Base-by-base conservation (phyloP, 2,888 invertebrate genomes). In the Spisula subtruncata region DNA sequence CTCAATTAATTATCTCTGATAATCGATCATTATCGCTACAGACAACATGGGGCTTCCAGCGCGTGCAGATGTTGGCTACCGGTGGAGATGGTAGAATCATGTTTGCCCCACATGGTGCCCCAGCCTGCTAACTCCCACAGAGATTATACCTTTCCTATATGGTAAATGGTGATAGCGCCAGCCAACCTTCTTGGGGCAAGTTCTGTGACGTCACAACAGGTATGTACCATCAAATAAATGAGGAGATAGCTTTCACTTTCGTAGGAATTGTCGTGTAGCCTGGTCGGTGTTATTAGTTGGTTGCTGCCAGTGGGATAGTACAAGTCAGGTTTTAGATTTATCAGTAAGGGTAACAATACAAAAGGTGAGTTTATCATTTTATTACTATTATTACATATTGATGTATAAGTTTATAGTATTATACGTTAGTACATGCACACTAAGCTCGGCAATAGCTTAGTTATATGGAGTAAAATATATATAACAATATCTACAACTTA, bases 231-330 rank as follows among this genome's bases (percentile, higher is more conserved):
- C 87, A 83, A 82, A 90, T 90, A 92, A 92, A 90, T 83, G 90
- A 75, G 89, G 87, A 88, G 89, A 89, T 89, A 85, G 85, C 35
- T 83, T 91, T 92, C 92, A 92, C 92, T 92, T 92, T 92, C 92
- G 92, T 92, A 91, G 92, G 87, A 89, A 82, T 86, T 87, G 86
- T 88, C 87, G 88, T 87, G 89, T 91, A 86, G 87, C 87, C 89
- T 87, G 90, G 92, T 91, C 88, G 89, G 87, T 85, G 82, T 83
- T 81, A 41, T 41, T 35, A 54, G 83, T 89, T 87, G 90, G 88
- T 88, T 60, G 82, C 80, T 75, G 88, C 87, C 88, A 54, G 20
- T 75, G 10, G 86, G 86, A 83, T 86, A 25, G 85, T 85, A 86
- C 25, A 83, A 41, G 83, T 87, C 60, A 85, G 71, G 41, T 60